These are phyloP conservation scores for Onthophagus sagittarius DNA, from an alignment of 2,888 invertebrate species.

Conservation along the genomic window DNA sequence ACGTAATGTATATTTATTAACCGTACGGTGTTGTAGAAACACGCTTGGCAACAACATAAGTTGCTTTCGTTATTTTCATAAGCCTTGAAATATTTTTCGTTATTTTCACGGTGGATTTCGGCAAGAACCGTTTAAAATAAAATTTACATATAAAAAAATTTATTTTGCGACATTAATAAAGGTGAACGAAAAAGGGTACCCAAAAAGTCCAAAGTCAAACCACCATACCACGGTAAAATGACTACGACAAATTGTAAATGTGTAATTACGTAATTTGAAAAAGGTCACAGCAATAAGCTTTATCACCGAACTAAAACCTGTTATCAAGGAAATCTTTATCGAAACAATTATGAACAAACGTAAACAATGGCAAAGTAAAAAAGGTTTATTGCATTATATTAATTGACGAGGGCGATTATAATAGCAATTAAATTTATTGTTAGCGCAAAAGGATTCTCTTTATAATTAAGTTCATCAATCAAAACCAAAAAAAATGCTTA, in stretches of 20 bases:
- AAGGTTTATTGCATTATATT: not conserved
- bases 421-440: not conserved
- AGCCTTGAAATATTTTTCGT: not conserved
- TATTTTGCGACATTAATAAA: not conserved
- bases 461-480: not conserved
- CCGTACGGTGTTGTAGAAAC: not conserved
- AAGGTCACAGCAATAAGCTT: not conserved
- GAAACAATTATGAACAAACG: not conserved
- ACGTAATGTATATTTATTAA: not conserved
- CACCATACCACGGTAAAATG: not conserved
- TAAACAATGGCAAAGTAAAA: not conserved
- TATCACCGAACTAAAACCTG: not conserved
- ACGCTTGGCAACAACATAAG: not conserved
- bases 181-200: not conserved
- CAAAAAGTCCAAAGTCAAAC: not conserved
- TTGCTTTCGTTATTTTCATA: not conserved
- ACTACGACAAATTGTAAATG: not conserved
- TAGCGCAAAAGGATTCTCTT: not conserved
- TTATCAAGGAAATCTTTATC: not conserved
- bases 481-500: constrained; percentile 48
- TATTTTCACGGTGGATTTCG: not conserved
- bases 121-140: not conserved
- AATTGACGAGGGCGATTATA: not conserved
- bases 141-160: no score
- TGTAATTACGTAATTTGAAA: not conserved